phyloP scores from a whole-genome alignment of 2,888 invertebrate species.

The Chymomyza amoena region DNA sequence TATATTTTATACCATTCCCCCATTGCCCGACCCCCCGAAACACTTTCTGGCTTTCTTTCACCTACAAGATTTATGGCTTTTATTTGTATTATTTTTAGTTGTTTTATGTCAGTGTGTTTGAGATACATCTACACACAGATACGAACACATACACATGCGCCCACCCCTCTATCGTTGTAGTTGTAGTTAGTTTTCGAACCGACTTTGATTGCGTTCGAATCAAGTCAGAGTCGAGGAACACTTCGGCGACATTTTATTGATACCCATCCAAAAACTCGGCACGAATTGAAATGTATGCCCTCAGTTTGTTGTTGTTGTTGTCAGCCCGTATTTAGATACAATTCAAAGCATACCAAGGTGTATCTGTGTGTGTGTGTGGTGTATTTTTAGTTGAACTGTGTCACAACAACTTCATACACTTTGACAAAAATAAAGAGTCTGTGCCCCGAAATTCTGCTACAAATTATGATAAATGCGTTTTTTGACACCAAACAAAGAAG shows the following conservation, averaged over 20 bases:
- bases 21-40: conserved; percentile 18
- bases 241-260: conserved; percentile 39
- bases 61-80: conserved; percentile 74
- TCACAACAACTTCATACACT: background rate
- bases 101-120: conserved; percentile 60
- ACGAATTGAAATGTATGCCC: conserved; percentile 24
- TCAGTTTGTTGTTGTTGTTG: conserved; percentile 10
- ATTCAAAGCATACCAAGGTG: background rate
- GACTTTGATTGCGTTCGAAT: conserved; percentile 15
- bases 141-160: conserved; percentile 1
- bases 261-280: conserved; percentile 8
- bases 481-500: conserved; percentile 6
- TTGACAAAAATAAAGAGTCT: conserved; percentile 17
- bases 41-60: conserved; percentile 61
- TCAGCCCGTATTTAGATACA: conserved; percentile 12
- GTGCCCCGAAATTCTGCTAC: conserved; percentile 4
- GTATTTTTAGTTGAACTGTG: conserved; percentile 2
- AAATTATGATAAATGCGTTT: conserved; percentile 27
- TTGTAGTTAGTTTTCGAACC: conserved; percentile 36
- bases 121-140: conserved; percentile 2
- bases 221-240: conserved; percentile 6
- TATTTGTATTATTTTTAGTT: conserved; percentile 75
- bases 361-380: conserved; percentile 2
- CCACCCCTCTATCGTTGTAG: background rate
- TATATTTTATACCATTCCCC: conserved; percentile 32